A percentile compares a stretch with the other conserved stretches of the same genome.
Conservation (phyloP, 1,140 invertebrate species). For the Ostrea edulis region DNA sequence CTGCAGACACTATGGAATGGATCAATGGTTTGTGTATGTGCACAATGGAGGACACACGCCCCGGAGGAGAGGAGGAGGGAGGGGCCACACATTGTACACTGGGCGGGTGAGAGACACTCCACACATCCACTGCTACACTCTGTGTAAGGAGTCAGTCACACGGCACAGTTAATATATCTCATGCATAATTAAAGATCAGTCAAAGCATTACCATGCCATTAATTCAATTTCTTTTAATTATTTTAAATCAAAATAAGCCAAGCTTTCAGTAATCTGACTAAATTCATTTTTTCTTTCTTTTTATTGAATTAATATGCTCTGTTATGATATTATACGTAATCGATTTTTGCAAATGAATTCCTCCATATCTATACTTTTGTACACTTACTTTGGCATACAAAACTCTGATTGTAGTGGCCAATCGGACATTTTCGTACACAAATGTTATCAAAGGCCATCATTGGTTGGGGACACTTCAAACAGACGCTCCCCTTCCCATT, state of each 20-base stretch:
- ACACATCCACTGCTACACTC: slow-evolving; percentile 62
- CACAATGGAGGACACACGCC: slow-evolving; percentile 62
- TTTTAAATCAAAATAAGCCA: background rate
- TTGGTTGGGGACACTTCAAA: slow-evolving; percentile 54
- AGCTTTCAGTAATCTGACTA: background rate
- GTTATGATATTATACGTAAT: background rate
- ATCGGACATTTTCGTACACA: slow-evolving; percentile 59
- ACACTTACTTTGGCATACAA: slow-evolving; percentile 60
- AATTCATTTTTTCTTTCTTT: background rate
- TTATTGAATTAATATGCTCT: background rate
- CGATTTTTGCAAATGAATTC: background rate
- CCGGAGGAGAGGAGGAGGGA: slow-evolving; percentile 54
- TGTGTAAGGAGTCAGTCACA: slow-evolving; percentile 26
- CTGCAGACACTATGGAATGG: slow-evolving; percentile 47
- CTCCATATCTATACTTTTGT: background rate
- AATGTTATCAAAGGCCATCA: slow-evolving; percentile 53
- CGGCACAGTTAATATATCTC: background rate
- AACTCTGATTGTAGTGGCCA: slow-evolving; percentile 49
- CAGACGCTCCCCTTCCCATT: slow-evolving; percentile 53
- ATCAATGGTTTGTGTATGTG: slow-evolving; percentile 49
- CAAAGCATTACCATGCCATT: background rate
- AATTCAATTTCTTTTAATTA: background rate
- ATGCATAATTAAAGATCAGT: slow-evolving; percentile 17
- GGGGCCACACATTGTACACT: slow-evolving; percentile 54
- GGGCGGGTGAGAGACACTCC: slow-evolving; percentile 53